Conservation (phyloP, 2,888 invertebrate genomes). For the Andrena bicolor region DNA sequence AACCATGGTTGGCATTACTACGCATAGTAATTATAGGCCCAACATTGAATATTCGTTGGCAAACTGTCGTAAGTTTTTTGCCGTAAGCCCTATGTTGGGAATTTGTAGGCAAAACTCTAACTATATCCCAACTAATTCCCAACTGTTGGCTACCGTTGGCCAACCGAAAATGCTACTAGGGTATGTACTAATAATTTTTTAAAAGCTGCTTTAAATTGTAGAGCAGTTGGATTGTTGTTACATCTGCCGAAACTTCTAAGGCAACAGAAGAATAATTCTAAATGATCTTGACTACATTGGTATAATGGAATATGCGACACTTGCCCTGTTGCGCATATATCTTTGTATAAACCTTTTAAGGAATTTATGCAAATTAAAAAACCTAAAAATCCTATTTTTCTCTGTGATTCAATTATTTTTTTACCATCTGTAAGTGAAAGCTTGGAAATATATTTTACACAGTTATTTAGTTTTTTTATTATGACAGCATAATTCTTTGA, state of each 20-base stretch:
- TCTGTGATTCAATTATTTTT: background rate
- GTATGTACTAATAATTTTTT: background rate
- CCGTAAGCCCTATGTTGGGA: too few relatives aligned
- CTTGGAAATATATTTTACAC: background rate
- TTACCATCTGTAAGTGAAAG: background rate
- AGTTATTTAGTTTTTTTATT: background rate
- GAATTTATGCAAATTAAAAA: background rate
- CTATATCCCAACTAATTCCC: too few relatives aligned
- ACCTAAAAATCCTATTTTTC: background rate
- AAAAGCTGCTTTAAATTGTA: slow-evolving; percentile 1
- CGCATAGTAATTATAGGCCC: too few relatives aligned
- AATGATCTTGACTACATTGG: background rate
- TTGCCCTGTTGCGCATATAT: too few relatives aligned
- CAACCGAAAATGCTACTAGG: too few relatives aligned
- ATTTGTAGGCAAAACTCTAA: too few relatives aligned
- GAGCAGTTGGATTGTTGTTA: background rate
- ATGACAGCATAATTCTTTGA: background rate
- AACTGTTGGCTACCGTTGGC: too few relatives aligned
- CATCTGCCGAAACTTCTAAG: background rate
- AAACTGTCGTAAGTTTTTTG: too few relatives aligned
- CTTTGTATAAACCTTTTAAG: too few relatives aligned
- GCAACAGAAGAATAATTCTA: background rate
- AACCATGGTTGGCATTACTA: too few relatives aligned
- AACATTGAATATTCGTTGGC: too few relatives aligned
- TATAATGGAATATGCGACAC: background rate